These are phyloP conservation scores for Mesocentrotus franciscanus DNA, from an alignment of 53 echinoderm and acorn worm species.

Conservation along the genomic window DNA sequence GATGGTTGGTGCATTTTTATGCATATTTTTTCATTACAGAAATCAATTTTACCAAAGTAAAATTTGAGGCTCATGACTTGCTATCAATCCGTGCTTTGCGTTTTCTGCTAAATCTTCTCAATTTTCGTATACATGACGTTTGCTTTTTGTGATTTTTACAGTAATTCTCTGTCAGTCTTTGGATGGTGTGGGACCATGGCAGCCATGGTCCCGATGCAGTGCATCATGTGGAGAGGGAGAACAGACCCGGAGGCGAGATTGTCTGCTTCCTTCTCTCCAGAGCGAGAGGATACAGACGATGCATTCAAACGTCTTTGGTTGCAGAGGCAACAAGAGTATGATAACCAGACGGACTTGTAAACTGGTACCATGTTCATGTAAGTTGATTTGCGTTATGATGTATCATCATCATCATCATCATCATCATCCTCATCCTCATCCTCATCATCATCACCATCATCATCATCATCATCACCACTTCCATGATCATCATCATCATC, in stretches of 20 bases:
- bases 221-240: slow-evolving; percentile 19
- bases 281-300: not conserved
- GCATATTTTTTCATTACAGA: too few relatives aligned
- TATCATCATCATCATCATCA: not conserved
- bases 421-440: too few relatives aligned
- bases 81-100: too few relatives aligned
- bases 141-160: not conserved
- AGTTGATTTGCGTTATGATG: not conserved
- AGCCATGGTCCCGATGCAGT: slow-evolving; percentile 11
- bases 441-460: not conserved
- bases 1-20: too few relatives aligned
- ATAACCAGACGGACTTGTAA: not conserved
- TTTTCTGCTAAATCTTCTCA: too few relatives aligned
- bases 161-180: not conserved
- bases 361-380: slow-evolving; percentile 38
- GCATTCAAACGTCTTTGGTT: not conserved
- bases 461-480: slow-evolving; percentile 13
- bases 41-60: too few relatives aligned
- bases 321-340: not conserved
- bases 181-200: not conserved
- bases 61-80: too few relatives aligned
- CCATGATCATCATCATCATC: slow-evolving; percentile 16
- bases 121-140: too few relatives aligned
- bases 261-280: not conserved
- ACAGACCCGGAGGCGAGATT: not conserved